Conservation (phyloP, 2,113 vertebrate species). For the Manacus vitellinus region DNA sequence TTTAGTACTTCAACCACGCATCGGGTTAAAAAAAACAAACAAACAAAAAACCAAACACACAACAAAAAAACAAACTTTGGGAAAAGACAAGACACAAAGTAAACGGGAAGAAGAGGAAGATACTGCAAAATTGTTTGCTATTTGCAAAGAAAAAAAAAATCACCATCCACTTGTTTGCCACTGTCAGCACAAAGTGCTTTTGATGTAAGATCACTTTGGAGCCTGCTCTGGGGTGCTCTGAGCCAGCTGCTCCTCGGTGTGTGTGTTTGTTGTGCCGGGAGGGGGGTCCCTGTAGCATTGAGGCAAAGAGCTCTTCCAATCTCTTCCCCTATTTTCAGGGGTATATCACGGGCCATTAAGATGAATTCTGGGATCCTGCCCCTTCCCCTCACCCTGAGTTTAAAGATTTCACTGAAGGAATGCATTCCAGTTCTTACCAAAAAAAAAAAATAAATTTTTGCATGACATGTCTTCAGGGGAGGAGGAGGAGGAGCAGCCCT, state of each 20-base stretch:
- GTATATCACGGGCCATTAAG: neutral
- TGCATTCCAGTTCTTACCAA: neutral
- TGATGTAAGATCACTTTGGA: conserved; percentile 5
- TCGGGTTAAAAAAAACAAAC: neutral
- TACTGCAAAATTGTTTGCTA: neutral
- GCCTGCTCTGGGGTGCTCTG: conserved; percentile 18
- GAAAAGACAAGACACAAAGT: neutral
- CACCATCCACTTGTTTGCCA: conserved; percentile 49
- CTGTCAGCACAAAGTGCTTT: conserved; percentile 58
- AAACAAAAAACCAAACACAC: neutral
- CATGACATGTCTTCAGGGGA: neutral
- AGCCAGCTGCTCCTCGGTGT: neutral
- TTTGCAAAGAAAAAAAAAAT: conserved; percentile 7
- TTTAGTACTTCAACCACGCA: conserved; percentile 1
- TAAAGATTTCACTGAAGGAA: neutral
- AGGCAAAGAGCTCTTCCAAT: neutral
- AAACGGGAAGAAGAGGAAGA: neutral
- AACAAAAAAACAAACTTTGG: neutral
- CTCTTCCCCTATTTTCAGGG: conserved; percentile 54
- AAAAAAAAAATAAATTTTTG: neutral
- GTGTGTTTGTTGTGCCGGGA: neutral
- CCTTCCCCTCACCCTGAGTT: neutral
- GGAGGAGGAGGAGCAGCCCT: neutral
- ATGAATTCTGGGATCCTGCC: neutral
- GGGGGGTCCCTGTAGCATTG: neutral